Base-by-base conservation (phyloP, 2,888 invertebrate species). In the Aleiodes leptofemur region DNA sequence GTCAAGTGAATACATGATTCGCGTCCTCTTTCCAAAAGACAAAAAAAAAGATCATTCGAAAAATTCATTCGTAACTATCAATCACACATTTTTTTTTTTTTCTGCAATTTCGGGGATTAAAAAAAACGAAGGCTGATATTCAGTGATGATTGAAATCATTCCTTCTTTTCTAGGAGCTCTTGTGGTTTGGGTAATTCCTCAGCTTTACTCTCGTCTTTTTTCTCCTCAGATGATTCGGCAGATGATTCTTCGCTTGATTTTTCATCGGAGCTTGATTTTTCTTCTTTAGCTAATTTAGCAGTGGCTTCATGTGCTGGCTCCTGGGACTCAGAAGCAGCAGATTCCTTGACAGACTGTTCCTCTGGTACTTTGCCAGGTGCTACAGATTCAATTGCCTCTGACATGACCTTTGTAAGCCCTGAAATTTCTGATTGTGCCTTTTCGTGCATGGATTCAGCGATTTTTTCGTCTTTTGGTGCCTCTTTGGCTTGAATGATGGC, bases 191-290 rank as follows among this genome's bases (percentile, higher is more conserved):
- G 83, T 34, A 82, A 85, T 73, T 83, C 86, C 76, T 90, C 90
- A 64, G 88, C 88, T 89, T 83, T 91, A 90, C 80, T 83, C 77
- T 83, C 82, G 75, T 90, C 90, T 76, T 72, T 72, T 11, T 71
- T 71, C 50, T 79, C 76, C 48, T 82, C 79, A 11, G 61, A 66
- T 29, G 53, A 74, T 56, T 82, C 86, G 0, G 81, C 82, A 31
- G 83, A 82, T 75, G 79, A 64, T 8, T 76, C 77, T 14, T 78
- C 75, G 23, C 11, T 68, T 1, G 75, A 76, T n/a, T 73, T 68
- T 13, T 72, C 59, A 38, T 75, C 74, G 8, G 66, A 64, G 38
- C 64, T 70, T 3, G 51, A 72, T 11, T 72, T 59, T 14, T 72
- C 76, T 14, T 38, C 38, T 8, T 72, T 69, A 9, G 14, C 69